These are phyloP conservation scores for Geotrypetes seraphini DNA, from an alignment of 2,797 vertebrate species.

Conservation along the genomic window DNA sequence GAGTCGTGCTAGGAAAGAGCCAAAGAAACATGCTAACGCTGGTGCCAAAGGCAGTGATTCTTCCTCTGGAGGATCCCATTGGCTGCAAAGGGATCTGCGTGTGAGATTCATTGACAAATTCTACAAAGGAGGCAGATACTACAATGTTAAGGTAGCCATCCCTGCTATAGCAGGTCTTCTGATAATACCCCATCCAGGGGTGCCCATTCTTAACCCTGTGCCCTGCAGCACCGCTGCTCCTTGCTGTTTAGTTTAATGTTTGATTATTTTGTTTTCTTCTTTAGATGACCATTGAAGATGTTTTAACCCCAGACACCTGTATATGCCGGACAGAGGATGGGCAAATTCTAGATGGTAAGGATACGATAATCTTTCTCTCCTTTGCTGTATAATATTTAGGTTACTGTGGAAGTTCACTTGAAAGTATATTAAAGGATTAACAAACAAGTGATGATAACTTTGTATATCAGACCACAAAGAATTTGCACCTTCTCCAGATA, in stretches of 20 bases:
- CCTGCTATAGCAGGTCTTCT: neutral
- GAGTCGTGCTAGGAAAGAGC: neutral
- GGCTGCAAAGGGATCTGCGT: constrained; percentile 77
- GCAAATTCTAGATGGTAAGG: constrained; percentile 69
- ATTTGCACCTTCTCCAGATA: too few relatives aligned
- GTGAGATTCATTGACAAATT: constrained; percentile 79
- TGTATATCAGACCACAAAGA: too few relatives aligned
- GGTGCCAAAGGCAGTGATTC: neutral
- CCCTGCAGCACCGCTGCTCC: neutral
- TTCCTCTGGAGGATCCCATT: constrained; percentile 29
- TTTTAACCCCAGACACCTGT: constrained; percentile 61
- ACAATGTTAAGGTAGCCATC: constrained; percentile 78
- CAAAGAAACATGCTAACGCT: neutral
- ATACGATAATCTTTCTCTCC: neutral
- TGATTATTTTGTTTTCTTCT: neutral
- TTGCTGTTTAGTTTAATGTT: neutral
- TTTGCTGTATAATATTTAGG: neutral
- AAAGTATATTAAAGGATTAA: too few relatives aligned
- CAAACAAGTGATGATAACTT: too few relatives aligned
- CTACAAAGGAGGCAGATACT: constrained; percentile 76
- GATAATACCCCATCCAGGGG: neutral
- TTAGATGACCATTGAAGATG: constrained; percentile 81
- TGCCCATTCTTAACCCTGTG: neutral
- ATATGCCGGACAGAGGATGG: constrained; percentile 79
- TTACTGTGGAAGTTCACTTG: neutral